Base-by-base conservation (phyloP, 2,888 invertebrate genomes). In the Scaptomyza parva region DNA sequence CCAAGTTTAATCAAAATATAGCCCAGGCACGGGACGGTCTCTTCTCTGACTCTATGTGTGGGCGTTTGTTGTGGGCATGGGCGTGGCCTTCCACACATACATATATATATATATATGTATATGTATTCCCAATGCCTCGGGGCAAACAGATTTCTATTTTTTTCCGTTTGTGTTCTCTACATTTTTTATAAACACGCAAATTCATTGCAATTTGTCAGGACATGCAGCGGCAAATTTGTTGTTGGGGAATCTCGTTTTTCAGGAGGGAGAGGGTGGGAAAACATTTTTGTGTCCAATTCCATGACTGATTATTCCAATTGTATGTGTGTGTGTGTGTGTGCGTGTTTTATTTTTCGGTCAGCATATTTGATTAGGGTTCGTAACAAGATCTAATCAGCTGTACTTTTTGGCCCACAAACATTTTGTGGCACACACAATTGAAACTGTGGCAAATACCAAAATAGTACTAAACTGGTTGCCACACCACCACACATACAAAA, bases 1-100 rank as follows among this genome's bases (percentile, higher is more conserved):
- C 86, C 86, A 85, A 85, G 83, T 85, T 85, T 85, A 85, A 82
- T 82, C 82, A 82, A 80, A 85, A 85, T 79, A 72, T 76, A 53
- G 78, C 63, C 53, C 48, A 40, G 54, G 67, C 53, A 44, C 18
- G 33, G n/a, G n/a, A n/a, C n/a, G n/a, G n/a, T n/a, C 35, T 47
- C 28, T 18, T n/a, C 18, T 45, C 14, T 50, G 28, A 14, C 17
- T 8, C 33, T 41, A 61, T 53, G 33, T 39, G 33, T 45, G 62
- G 35, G 18, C 22, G 43, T 40, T 20, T 41, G 67, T 54, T 18
- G 39, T 37, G 51, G 47, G 37, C 51, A 18, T 30, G 45, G 30
- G 30, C 20, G 30, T 30, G 30, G 30, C 30, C 20, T 30, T n/a
- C n/a, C 26, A 6, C n/a, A 24, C 2, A 37, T 43, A 41, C n/a